Conservation (phyloP, 2,797 vertebrate genomes). For the Merluccius polli region DNA sequence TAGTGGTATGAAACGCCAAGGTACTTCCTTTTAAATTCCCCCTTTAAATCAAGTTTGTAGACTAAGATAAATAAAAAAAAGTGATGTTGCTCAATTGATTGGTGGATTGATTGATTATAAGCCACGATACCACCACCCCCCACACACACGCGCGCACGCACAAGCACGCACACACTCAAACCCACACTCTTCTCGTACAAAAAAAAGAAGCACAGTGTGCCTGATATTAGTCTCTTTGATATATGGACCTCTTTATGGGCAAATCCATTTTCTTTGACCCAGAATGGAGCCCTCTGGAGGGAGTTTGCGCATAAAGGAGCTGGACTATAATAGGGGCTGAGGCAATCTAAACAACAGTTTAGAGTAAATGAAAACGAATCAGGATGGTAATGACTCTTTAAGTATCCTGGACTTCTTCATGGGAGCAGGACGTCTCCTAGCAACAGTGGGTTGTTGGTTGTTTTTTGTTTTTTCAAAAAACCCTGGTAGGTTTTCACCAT, state of each 20-base stretch:
- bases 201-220: slow-evolving; percentile 3
- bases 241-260: slow-evolving; percentile 20
- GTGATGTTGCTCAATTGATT: background rate
- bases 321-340: slow-evolving; percentile 28
- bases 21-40: background rate
- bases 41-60: background rate
- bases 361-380: slow-evolving; percentile 47
- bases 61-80: background rate
- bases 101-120: background rate
- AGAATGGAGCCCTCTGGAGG: slow-evolving; percentile 10
- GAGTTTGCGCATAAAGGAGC: slow-evolving; percentile 20
- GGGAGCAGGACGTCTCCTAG: slow-evolving; percentile 53
- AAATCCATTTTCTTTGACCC: slow-evolving; percentile 17
- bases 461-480: background rate
- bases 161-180: background rate
- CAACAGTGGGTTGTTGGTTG: slow-evolving; percentile 46
- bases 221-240: slow-evolving; percentile 30
- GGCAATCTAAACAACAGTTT: slow-evolving; percentile 38
- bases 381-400: slow-evolving; percentile 44
- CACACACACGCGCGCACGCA: background rate
- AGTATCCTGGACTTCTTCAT: slow-evolving; percentile 34
- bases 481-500: background rate
- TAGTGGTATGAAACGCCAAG: background rate
- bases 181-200: background rate
- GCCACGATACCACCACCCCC: too few species aligned